phyloP scores from a whole-genome alignment of 2,113 vertebrate genomes.

The Naja naja region DNA sequence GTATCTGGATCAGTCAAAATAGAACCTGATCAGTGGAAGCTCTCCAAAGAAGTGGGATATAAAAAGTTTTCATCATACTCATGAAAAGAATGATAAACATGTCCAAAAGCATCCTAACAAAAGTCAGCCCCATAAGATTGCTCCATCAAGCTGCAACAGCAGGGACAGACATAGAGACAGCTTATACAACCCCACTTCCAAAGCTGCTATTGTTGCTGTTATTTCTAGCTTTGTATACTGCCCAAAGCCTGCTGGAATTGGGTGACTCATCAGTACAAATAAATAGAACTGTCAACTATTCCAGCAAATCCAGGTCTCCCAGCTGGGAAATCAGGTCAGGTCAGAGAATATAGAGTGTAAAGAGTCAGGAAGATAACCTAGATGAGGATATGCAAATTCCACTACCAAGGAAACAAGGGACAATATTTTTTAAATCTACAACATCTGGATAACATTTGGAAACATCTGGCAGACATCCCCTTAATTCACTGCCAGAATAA shows the following conservation, averaged over 20 bases:
- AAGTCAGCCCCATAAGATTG: neutral
- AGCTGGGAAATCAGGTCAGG: neutral
- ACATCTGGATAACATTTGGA: too few species aligned
- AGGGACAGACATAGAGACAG: neutral
- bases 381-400: neutral
- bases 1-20: neutral
- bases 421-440: too few species aligned
- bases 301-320: neutral
- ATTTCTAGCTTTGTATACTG: neutral
- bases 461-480: neutral
- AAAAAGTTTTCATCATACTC: neutral
- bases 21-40: neutral
- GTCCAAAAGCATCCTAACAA: neutral
- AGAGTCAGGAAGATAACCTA: neutral
- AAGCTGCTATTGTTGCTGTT: neutral
- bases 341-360: neutral
- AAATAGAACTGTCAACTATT: neutral
- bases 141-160: neutral
- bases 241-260: neutral
- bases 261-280: neutral
- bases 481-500: neutral
- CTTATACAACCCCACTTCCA: neutral
- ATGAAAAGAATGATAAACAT: neutral
- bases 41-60: neutral
- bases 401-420: neutral